Evolutionary conservation across 2,797 vertebrate species (phyloP), one percentile per base, ranked within the genome.

Genomic region (Tolypeutes matacus): DNA sequence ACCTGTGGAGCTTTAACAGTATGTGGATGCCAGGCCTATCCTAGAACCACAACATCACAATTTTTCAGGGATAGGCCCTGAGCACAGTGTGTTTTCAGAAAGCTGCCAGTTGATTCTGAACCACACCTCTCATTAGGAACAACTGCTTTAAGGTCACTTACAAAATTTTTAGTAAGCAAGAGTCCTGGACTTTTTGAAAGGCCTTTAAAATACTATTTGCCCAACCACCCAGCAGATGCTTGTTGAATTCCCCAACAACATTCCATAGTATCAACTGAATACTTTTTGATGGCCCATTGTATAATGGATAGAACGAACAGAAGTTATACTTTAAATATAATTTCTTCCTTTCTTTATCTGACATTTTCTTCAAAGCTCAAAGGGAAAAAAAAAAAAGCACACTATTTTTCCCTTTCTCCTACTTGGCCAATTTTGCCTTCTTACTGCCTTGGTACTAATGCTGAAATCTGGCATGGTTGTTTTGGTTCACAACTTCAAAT

Each of bases 401-500:
- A 46, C 46, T 73, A 46, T 17, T 73, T 39, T 60, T 11, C 18
- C 20, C 2, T 1, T 42, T 29, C 70, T 39, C 8, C 21, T 13
- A 95, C 21, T n/a, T 7, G 20, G 46, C 7, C 29, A 20, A 21
- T 6, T 20, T 29, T 42, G 13, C 49, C 18, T 56, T 25, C 31
- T 49, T 83, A 9, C 53, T 20, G 9, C 8, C 72, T 95, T 87
- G 94, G 82, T 20, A 95, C 78, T 91, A 96, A 92, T 42, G 49
- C 39, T 96, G 91, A 60, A 97, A 81, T 89, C 96, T 95, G 95
- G 69, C 78, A 83, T 94, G 67, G 78, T 20, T 34, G 81, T 94
- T 96, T 86, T 86, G 89, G 80, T 87, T 96, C 96, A 29, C 25
- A 91, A 87, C 36, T 95, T 96, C 95, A 94, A 96, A 94, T 96